Evolutionary conservation across 2,888 invertebrate species (phyloP).

Genomic region (Dorcus hopei): DNA sequence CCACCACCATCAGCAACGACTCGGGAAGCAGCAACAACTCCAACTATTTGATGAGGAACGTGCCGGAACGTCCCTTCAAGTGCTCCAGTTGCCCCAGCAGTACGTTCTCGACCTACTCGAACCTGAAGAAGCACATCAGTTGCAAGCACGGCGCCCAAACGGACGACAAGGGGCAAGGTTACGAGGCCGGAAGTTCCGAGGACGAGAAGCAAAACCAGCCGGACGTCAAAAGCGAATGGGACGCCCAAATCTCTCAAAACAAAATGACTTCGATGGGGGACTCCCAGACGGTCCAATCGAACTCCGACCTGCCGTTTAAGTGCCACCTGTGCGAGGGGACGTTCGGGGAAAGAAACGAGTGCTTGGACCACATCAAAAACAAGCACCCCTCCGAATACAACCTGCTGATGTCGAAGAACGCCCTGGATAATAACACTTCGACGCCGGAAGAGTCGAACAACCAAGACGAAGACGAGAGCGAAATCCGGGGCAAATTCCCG

Average conservation of each 20-base stretch:
- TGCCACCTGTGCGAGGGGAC: slow-evolving; percentile 91
- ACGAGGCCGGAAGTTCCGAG: slow-evolving; percentile 48
- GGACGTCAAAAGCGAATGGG: slow-evolving; percentile 38
- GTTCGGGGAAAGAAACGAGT: slow-evolving; percentile 74
- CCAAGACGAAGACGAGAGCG: slow-evolving; percentile 64
- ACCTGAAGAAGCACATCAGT: slow-evolving; percentile 74
- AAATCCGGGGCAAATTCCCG: slow-evolving; percentile 75
- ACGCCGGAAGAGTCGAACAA: slow-evolving; percentile 52
- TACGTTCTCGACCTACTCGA: slow-evolving; percentile 76
- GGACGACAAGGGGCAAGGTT: slow-evolving; percentile 46
- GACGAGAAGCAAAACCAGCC: slow-evolving; percentile 47
- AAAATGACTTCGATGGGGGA: slow-evolving; percentile 26
- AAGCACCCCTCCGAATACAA: slow-evolving; percentile 77
- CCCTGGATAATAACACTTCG: slow-evolving; percentile 61
- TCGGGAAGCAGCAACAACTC: slow-evolving; percentile 41
- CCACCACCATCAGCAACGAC: slow-evolving; percentile 44
- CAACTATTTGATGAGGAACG: slow-evolving; percentile 59
- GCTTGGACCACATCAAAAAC: slow-evolving; percentile 76
- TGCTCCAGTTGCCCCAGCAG: slow-evolving; percentile 79
- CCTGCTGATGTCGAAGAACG: slow-evolving; percentile 78
- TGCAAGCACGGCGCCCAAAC: slow-evolving; percentile 63
- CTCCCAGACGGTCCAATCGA: slow-evolving; percentile 32
- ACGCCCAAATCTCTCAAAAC: slow-evolving; percentile 36
- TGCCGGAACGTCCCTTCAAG: slow-evolving; percentile 75
- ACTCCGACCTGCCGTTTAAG: slow-evolving; percentile 77